These are phyloP conservation scores for Centroberyx gerrardi DNA, from an alignment of 2,797 vertebrate genomes.

Conservation along the genomic window DNA sequence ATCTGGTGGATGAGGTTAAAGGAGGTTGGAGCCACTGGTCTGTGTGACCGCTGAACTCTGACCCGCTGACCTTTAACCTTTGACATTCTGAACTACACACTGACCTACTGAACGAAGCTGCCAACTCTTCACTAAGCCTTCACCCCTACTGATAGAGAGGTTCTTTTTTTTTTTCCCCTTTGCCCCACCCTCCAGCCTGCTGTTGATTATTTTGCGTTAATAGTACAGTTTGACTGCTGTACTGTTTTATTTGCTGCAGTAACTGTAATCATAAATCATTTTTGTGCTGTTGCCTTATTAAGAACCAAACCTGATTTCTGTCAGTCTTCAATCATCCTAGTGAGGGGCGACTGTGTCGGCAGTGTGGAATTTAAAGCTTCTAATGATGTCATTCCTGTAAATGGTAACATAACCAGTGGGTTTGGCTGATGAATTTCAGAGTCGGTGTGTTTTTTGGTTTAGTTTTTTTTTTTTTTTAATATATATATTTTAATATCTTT, in stretches of 20 bases:
- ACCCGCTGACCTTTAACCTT: conserved; percentile 49
- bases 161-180: not conserved
- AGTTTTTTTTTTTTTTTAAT: not conserved
- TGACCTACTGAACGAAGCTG: conserved; percentile 75
- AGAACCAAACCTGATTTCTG: conserved; percentile 2
- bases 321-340: conserved; percentile 10
- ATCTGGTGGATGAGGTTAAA: conserved; percentile 95
- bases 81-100: conserved; percentile 39
- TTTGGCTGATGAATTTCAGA: conserved; percentile 86
- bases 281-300: conserved; percentile 2
- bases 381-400: conserved; percentile 94
- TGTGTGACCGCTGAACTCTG: conserved; percentile 62
- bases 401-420: conserved; percentile 87
- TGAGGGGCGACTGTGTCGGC: conserved; percentile 15
- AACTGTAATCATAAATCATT: not conserved
- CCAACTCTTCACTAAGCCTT: conserved; percentile 26
- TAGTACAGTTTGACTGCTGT: not conserved
- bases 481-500: not conserved
- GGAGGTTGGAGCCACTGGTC: conserved; percentile 68
- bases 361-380: conserved; percentile 80
- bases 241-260: not conserved
- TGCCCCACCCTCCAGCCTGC: not conserved
- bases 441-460: conserved; percentile 52
- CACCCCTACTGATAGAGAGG: conserved; percentile 15
- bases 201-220: conserved; percentile 8